phyloP scores from a whole-genome alignment of 2,888 invertebrate species.

The Leptopilina drosophilae region DNA sequence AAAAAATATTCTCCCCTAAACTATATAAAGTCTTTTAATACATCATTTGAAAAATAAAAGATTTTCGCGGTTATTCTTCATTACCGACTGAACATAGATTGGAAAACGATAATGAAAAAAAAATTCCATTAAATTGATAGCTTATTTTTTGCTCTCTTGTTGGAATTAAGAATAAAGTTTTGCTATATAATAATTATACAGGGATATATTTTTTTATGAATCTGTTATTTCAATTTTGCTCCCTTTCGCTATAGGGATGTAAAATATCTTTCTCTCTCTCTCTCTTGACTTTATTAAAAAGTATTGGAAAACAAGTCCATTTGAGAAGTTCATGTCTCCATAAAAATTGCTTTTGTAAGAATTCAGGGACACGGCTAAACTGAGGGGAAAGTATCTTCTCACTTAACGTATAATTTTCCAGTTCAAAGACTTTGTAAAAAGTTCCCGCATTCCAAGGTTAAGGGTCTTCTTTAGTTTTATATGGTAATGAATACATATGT shows the following conservation, averaged over 20 bases:
- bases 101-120: not conserved
- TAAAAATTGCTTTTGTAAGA: constrained; percentile 17
- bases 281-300: not conserved
- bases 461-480: not conserved
- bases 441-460: constrained; percentile 14
- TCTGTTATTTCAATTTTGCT: not conserved
- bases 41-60: not conserved
- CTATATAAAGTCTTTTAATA: not conserved
- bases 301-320: constrained; percentile 15
- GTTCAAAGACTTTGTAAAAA: constrained; percentile 15
- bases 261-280: not conserved
- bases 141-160: not conserved
- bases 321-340: constrained; percentile 8
- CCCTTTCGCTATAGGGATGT: not conserved
- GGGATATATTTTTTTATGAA: too few relatives aligned
- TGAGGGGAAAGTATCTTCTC: constrained; percentile 13
- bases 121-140: not conserved
- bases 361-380: constrained; percentile 5
- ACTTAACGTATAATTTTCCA: constrained; percentile 17
- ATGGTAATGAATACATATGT: not conserved
- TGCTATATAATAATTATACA: not conserved
- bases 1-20: not conserved
- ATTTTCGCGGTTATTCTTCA: not conserved
- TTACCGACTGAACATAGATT: not conserved
- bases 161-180: not conserved